Evolutionary conservation across 1,140 invertebrate species (phyloP).

Genomic region (Heliconius congener): DNA sequence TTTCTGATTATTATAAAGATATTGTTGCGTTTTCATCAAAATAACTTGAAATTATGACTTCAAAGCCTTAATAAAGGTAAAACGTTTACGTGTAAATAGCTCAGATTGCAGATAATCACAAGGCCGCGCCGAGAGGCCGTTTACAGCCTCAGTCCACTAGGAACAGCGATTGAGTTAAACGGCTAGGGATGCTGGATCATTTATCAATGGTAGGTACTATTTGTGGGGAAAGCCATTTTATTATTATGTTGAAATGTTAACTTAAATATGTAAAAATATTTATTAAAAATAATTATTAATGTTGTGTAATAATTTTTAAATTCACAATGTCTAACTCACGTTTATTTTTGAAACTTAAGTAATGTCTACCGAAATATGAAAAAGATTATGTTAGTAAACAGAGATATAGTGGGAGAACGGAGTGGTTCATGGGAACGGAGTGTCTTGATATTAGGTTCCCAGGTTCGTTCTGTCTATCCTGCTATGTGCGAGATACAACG

Average conservation of each 20-base stretch:
- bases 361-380: too few species aligned
- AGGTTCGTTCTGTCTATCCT: too few species aligned
- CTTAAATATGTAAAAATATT: too few species aligned
- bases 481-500: too few species aligned
- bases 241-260: background rate
- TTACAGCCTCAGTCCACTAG: conserved; percentile 28
- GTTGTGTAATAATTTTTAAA: too few species aligned
- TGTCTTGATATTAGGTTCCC: too few species aligned
- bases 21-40: conserved; percentile 2
- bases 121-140: conserved; percentile 28
- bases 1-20: background rate
- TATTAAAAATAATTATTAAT: too few species aligned
- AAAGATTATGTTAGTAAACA: too few species aligned
- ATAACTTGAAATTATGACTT: background rate
- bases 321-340: too few species aligned
- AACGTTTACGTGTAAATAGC: conserved; percentile 6
- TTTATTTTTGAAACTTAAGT: too few species aligned
- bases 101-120: conserved; percentile 42
- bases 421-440: too few species aligned
- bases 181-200: conserved; percentile 18
- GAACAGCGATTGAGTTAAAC: conserved; percentile 21
- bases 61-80: conserved; percentile 13
- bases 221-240: background rate
- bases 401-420: too few species aligned
- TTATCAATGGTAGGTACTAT: conserved; percentile 3